Evolutionary conservation across 1,140 invertebrate genomes (phyloP).

Genomic region (Papilio glaucus): DNA sequence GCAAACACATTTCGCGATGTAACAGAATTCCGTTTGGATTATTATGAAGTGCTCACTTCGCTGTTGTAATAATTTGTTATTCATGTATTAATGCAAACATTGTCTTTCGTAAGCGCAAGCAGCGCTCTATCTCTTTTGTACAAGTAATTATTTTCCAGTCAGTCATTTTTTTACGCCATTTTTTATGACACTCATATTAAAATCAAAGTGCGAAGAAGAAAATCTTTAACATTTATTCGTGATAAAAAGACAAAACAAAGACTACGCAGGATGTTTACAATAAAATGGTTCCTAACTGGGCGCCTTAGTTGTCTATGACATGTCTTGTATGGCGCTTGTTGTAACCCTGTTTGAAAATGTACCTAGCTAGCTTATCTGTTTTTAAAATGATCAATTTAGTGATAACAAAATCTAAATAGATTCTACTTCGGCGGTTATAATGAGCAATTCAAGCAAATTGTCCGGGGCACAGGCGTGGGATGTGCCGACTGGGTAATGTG

Average conservation of each 20-base stretch:
- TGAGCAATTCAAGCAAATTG: conserved; percentile 51
- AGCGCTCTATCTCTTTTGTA: background rate
- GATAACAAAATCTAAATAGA: conserved; percentile 7
- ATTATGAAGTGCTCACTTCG: conserved; percentile 22
- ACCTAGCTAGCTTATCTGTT: background rate
- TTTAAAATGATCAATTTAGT: background rate
- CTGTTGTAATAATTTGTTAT: conserved; percentile 2
- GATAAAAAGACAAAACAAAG: background rate
- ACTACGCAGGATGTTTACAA: background rate
- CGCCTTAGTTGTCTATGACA: background rate
- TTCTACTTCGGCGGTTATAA: conserved; percentile 39
- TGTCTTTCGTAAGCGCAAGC: background rate
- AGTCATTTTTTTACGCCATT: too few relatives aligned
- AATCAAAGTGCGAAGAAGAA: background rate
- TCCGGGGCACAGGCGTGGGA: conserved; percentile 46
- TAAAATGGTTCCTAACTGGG: background rate
- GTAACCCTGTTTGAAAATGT: background rate
- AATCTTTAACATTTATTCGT: background rate
- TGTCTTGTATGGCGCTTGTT: background rate
- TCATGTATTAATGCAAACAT: background rate
- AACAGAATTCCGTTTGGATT: conserved; percentile 27
- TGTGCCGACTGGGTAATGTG: conserved; percentile 48
- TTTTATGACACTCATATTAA: background rate
- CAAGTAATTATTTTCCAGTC: background rate
- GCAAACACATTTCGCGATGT: conserved; percentile 34